These are phyloP conservation scores for Laterallus jamaicensis DNA, from an alignment of 2,113 vertebrate genomes.

Conservation along the genomic window DNA sequence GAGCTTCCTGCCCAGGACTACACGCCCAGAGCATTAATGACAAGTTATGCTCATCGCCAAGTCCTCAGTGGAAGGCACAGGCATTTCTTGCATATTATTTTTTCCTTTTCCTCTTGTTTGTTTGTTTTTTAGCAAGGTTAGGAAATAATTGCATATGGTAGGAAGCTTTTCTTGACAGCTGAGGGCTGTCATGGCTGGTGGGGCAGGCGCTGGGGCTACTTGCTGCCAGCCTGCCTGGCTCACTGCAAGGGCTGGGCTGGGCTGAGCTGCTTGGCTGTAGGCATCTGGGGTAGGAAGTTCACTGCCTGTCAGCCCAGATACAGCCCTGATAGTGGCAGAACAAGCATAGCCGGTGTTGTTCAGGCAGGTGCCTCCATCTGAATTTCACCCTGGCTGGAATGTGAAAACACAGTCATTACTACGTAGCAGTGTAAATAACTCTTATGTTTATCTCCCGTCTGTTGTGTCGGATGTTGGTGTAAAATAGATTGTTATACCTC, in stretches of 20 bases:
- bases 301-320: neutral
- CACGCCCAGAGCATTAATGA: neutral
- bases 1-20: slow-evolving; percentile 19
- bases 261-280: neutral
- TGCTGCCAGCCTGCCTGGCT: neutral
- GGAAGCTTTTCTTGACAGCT: neutral
- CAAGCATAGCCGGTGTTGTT: neutral
- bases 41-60: neutral
- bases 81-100: neutral
- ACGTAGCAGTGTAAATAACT: neutral
- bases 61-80: neutral
- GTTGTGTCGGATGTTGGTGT: neutral
- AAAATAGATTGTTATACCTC: neutral
- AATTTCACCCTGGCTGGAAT: slow-evolving; percentile 5
- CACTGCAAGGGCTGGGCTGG: neutral
- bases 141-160: rapidly evolving
- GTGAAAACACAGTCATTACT: slow-evolving; percentile 30
- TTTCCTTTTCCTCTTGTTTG: neutral
- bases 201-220: neutral
- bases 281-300: neutral
- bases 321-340: neutral
- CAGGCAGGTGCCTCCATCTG: neutral
- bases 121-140: neutral
- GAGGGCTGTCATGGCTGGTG: neutral
- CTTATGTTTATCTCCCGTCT: neutral